Conservation (phyloP, 2,888 invertebrate genomes). For the Diabrotica balteata region DNA sequence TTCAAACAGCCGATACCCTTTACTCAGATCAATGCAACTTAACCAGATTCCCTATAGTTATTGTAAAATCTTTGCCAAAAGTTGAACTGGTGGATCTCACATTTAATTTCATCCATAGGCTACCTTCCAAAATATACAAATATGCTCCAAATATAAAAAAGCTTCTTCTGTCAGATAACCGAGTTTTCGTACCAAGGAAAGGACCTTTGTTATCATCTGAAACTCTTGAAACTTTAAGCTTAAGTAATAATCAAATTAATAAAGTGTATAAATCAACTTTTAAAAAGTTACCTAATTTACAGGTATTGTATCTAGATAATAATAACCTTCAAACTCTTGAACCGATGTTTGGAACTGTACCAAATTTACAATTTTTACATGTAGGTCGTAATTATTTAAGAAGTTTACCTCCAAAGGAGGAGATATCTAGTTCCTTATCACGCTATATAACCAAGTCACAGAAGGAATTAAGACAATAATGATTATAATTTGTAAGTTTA, state of each 20-base stretch:
- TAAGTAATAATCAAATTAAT: slow-evolving; percentile 52
- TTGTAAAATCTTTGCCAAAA: slow-evolving; percentile 44
- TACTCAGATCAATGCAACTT: slow-evolving; percentile 54
- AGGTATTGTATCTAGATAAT: slow-evolving; percentile 53
- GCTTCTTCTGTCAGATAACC: slow-evolving; percentile 45
- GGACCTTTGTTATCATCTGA: slow-evolving; percentile 46
- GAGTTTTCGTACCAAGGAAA: slow-evolving; percentile 44
- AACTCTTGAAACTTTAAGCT: slow-evolving; percentile 48
- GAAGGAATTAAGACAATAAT: slow-evolving; percentile 2
- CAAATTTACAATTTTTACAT: slow-evolving; percentile 51
- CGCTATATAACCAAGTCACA: slow-evolving; percentile 40
- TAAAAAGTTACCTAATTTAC: slow-evolving; percentile 44
- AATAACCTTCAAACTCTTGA: slow-evolving; percentile 47
- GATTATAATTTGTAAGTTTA: too few species aligned
- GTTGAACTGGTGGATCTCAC: slow-evolving; percentile 52
- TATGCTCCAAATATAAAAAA: slow-evolving; percentile 47
- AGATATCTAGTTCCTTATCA: slow-evolving; percentile 37
- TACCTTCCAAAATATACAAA: slow-evolving; percentile 45
- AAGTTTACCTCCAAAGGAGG: slow-evolving; percentile 37
- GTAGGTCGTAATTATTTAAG: slow-evolving; percentile 49
- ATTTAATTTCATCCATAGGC: slow-evolving; percentile 49
- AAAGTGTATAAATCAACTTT: slow-evolving; percentile 48
- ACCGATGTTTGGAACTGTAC: slow-evolving; percentile 46
- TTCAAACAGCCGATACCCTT: slow-evolving; percentile 44
- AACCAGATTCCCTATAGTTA: slow-evolving; percentile 36